Evolutionary conservation across 2,888 invertebrate genomes (phyloP).

Genomic region (Noctua comes): DNA sequence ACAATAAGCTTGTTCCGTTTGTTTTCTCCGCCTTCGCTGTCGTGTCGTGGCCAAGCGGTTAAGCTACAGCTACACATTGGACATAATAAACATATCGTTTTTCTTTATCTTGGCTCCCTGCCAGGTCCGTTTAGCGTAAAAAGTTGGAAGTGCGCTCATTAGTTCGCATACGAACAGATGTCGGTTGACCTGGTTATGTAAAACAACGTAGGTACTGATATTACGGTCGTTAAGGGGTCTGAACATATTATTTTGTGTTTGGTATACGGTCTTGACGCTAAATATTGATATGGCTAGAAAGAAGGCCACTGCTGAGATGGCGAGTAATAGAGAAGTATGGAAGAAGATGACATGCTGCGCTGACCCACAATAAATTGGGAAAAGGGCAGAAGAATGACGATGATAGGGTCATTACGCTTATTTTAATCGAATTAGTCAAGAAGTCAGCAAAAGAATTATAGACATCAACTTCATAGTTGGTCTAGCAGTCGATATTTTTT

Average conservation of each 20-base stretch:
- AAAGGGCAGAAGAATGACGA: no score
- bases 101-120: conserved; percentile 44
- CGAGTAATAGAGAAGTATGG: no score
- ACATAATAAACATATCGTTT: conserved; percentile 44
- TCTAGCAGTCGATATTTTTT: no score
- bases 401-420: not conserved
- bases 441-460: not conserved
- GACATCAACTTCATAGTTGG: not conserved
- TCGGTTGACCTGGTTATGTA: conserved; percentile 39
- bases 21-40: not conserved
- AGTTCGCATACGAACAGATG: conserved; percentile 45
- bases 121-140: conserved; percentile 48
- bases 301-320: no score
- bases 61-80: conserved; percentile 23
- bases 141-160: conserved; percentile 52
- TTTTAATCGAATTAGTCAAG: no score
- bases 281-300: no score
- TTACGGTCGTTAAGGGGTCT: not conserved
- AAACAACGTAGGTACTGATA: conserved; percentile 17
- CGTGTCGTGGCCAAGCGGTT: not conserved
- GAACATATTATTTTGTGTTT: not conserved
- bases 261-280: not conserved
- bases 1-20: not conserved
- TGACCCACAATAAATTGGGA: no score
- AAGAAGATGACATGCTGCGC: no score